Base-by-base conservation (phyloP, 2,113 vertebrate species). In the Catharus fuscescens region DNA sequence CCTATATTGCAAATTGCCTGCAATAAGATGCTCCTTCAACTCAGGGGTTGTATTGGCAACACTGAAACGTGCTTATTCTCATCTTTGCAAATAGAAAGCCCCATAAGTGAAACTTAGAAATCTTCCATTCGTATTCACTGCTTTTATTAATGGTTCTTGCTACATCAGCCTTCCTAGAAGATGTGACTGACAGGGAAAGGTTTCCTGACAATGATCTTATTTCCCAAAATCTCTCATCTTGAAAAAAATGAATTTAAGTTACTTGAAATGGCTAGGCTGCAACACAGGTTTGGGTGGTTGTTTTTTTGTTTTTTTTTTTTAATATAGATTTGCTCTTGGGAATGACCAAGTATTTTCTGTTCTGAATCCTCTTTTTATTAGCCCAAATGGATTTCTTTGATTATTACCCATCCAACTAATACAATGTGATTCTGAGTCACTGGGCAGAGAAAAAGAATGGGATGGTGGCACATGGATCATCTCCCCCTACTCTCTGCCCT, bases 81-180 rank as follows among this genome's bases (percentile, higher is more conserved):
- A 31, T 42, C 9, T 32, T 53, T 53, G 52, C 61, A n/a, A 50
- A 19, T 19, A n/a, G 15, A 71, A 73, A 82, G 52, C 31, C 77
- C 28, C 69, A 48, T 40, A 76, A 54, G 61, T 54, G 17, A 77
- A 86, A 85, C 38, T 57, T 86, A n/a, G 93, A 81, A 80, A 34
- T 38, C 53, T 72, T 96, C 36, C 53, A 76, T 53, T 81, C 26
- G 52, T 54, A 66, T 60, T 94, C 64, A 79, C 31, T 72, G 66
- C 12, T 95, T 57, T 64, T 53, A 50, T 71, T 56, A 72, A 65
- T 14, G 7, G 23, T 16, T 76, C 45, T 80, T 62, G 14, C 24
- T 57, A 52, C 2, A 8, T 14, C 1, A 2, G 15, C 24, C 32
- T 70, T 77, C 28, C 23, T 44, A 80, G 69, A 61, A 80, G 57